A percentile compares a stretch with the other conserved stretches of the same genome.
These are phyloP conservation scores for Aphelocoma californica DNA, from an alignment of 2,797 vertebrate species.

Conservation along the genomic window DNA sequence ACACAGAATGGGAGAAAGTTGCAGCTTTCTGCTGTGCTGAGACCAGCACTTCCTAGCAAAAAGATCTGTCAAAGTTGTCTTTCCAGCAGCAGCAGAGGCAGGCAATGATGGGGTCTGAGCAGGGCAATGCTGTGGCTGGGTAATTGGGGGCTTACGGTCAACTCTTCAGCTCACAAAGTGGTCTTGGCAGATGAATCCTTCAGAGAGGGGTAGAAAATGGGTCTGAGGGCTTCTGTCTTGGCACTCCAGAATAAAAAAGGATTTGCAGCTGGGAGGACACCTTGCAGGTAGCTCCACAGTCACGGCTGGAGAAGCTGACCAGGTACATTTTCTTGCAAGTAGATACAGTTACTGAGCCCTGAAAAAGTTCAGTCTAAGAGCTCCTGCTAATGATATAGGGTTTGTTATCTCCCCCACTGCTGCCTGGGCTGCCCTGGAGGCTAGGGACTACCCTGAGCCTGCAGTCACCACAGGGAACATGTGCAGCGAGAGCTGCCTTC, in stretches of 20 bases:
- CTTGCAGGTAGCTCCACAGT: background rate
- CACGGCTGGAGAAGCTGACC: accelerated
- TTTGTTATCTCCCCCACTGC: background rate
- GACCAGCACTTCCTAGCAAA: background rate
- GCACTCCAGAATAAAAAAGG: background rate
- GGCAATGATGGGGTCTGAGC: background rate
- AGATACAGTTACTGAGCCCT: background rate
- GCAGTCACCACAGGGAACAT: accelerated
- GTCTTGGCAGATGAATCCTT: background rate
- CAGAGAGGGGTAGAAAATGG: background rate
- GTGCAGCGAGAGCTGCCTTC: background rate
- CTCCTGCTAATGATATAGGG: background rate
- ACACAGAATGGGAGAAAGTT: background rate
- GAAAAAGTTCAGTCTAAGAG: background rate
- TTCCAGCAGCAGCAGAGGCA: background rate
- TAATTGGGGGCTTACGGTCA: background rate
- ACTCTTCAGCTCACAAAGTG: background rate
- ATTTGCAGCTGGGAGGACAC: background rate
- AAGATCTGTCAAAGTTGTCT: background rate
- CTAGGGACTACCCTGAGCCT: background rate
- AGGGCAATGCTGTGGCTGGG: background rate
- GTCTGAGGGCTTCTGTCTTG: background rate
- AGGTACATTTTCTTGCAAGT: background rate
- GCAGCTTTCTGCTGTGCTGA: background rate
- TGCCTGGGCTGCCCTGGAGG: accelerated